Base-by-base conservation (phyloP, 2,888 invertebrate genomes). In the Uloborus plumipes region DNA sequence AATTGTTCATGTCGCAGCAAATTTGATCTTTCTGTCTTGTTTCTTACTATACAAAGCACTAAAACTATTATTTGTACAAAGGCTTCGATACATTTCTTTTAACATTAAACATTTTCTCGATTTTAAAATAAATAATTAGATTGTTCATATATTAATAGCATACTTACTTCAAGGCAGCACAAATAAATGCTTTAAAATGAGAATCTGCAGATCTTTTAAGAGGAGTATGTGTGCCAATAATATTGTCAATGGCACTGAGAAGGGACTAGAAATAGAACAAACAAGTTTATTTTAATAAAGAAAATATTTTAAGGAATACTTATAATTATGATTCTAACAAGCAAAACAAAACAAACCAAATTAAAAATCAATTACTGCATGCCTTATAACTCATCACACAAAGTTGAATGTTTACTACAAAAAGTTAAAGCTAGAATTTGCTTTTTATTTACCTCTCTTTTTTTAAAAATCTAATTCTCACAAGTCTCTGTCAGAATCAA, bases 171-270 rank as follows among this genome's bases (percentile, higher is more conserved):
- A 99, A 91, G 47, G 95, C 99, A 47, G 97, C 94, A 90, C 98
- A 99, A 70, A 99, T 92, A 88, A 99, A 97, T 0, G 99, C 99
- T 90, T 99, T 99, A 88, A 99, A 98, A 90, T 98, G 98, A 20
- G 99, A 95, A 91, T 99, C 99, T 85, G 93, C 94, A 88, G 97
- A 97, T 87, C 99, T 92, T 89, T 98, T 98, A 87, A 98, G 95
- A 0, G 94, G 95, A 13, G 93, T 92, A 90, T 99, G 99, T 50
- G 95, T 94, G 16, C 94, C 92, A 76, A 97, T 92, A 85, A 99
- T 97, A 88, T 94, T 95, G 61, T 98, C 98, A 85, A 99, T 94
- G 55, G 95, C 94, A 87, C 95, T 94, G 58, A 99, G 90, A 87
- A 99, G 91, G 87, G 94, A 94, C 91, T 95, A 91, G 70, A 89